Conservation (phyloP, 2,113 vertebrate species). For the Oryzias celebensis region DNA sequence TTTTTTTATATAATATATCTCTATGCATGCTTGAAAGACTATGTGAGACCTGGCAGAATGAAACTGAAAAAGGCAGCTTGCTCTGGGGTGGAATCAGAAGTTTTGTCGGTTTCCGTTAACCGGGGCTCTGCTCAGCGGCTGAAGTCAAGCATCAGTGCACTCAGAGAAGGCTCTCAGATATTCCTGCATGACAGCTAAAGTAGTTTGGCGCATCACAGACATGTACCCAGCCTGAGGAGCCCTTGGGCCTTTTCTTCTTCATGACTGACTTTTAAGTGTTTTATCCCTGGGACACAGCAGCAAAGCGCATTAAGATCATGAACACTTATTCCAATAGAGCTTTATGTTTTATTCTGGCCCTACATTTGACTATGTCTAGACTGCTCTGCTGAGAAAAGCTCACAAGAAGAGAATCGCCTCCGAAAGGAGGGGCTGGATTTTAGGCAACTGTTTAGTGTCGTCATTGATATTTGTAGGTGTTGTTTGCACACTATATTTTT, state of each 20-base stretch:
- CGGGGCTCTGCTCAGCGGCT: conserved; percentile 65
- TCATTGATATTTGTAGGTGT: no score
- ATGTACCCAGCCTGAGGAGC: conserved; percentile 76
- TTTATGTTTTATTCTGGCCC: conserved; percentile 84
- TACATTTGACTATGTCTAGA: conserved; percentile 63
- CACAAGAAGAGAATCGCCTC: conserved; percentile 19
- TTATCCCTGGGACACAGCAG: conserved; percentile 83
- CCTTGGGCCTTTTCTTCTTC: conserved; percentile 74
- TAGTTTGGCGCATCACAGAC: conserved; percentile 74
- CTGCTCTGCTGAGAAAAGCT: conserved; percentile 52
- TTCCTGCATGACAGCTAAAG: conserved; percentile 79
- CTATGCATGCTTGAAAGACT: conserved; percentile 55
- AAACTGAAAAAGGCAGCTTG: conserved; percentile 63
- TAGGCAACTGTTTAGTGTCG: neutral
- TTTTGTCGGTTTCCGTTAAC: conserved; percentile 76
- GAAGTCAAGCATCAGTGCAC: conserved; percentile 64
- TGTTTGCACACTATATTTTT: no score
- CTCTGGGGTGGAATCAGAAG: conserved; percentile 74
- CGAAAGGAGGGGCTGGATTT: conserved; percentile 6
- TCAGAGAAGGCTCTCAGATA: conserved; percentile 63
- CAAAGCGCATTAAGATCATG: conserved; percentile 85
- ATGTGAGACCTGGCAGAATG: conserved; percentile 43
- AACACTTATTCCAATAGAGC: conserved; percentile 83
- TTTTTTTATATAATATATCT: conserved; percentile 23
- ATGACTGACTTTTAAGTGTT: conserved; percentile 86